Evolutionary conservation across 2,113 vertebrate species (phyloP).

Genomic region (Orycteropus afer): DNA sequence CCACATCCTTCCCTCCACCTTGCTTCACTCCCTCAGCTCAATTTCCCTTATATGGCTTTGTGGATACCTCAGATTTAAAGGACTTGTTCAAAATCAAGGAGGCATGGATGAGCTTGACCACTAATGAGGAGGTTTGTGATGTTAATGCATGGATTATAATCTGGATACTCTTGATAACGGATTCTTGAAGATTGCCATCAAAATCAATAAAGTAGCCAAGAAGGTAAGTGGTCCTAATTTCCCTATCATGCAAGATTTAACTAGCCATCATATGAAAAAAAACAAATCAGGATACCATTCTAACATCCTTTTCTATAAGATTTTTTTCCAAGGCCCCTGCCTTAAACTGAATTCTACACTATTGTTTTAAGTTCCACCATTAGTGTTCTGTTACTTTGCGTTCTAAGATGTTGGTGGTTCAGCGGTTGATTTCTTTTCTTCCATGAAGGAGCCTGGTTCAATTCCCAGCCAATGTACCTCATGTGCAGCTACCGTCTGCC

Average conservation of each 20-base stretch:
- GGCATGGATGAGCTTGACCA: not conserved
- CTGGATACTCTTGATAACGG: not conserved
- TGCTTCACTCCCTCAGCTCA: not conserved
- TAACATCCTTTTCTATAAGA: rapidly evolving
- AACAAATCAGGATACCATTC: not conserved
- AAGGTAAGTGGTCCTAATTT: not conserved
- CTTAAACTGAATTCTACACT: not conserved
- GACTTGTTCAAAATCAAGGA: not conserved
- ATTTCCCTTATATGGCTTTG: not conserved
- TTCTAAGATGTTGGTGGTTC: not conserved
- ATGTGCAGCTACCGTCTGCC: not conserved
- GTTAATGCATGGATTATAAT: not conserved
- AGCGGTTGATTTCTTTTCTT: not conserved
- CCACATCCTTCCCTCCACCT: not conserved
- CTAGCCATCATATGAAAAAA: not conserved
- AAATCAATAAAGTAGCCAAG: not conserved
- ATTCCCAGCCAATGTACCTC: not conserved
- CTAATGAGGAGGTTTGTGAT: not conserved
- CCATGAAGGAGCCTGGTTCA: not conserved
- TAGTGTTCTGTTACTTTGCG: not conserved
- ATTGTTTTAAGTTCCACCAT: not conserved
- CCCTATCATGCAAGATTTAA: not conserved
- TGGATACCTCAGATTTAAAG: not conserved
- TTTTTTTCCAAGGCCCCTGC: not conserved
- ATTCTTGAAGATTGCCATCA: not conserved